Base-by-base conservation (phyloP, 1,140 invertebrate species). In the Leptoteleia sp. region DNA sequence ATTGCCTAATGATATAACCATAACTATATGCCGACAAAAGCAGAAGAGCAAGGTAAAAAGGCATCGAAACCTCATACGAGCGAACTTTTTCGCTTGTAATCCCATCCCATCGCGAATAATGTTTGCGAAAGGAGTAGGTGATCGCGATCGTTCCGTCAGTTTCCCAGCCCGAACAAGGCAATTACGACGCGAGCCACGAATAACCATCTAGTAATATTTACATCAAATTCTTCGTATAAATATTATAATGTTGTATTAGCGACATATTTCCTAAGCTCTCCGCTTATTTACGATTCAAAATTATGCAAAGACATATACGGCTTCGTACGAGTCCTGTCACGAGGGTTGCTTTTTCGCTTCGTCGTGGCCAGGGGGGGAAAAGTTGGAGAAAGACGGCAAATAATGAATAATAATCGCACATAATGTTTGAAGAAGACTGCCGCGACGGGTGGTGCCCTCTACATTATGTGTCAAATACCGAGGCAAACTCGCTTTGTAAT, bases 331-430 rank as follows among this genome's bases (percentile, higher is more conserved):
- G 72, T 54, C 43, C n/a, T 61, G 48, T 70, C 65, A 11, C 17
- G 64, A 70, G 76, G 70, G 76, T 75, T 65, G 57, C n/a, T 52
- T 59, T 65, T 19, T 29, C 38, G 29, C 31, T 6, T 42, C 11
- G 37, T 4, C n/a, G n/a, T n/a, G n/a, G 35, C 17, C 11, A 17
- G 11, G 50, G 57, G 25, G 52, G 27, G 12, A 19, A 57, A 78
- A 75, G 79, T 81, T 45, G 42, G 77, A 76, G 70, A 64, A 76
- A 80, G 80, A 84, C 8, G 70, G 73, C 79, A 77, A 79, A 88
- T 87, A 86, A 88, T 88, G 87, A 88, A 88, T 88, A 88, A 88
- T 88, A 88, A 88, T 88, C 84, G 80, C 81, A 72, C 72, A 81
- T 86, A 81, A 84, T 81, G 64, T 79, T 67, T 38, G 73, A 64